A percentile compares a stretch with the other conserved stretches of the same genome.
phyloP scores from a whole-genome alignment of 2,797 vertebrate genomes.

The Paguma larvata region DNA sequence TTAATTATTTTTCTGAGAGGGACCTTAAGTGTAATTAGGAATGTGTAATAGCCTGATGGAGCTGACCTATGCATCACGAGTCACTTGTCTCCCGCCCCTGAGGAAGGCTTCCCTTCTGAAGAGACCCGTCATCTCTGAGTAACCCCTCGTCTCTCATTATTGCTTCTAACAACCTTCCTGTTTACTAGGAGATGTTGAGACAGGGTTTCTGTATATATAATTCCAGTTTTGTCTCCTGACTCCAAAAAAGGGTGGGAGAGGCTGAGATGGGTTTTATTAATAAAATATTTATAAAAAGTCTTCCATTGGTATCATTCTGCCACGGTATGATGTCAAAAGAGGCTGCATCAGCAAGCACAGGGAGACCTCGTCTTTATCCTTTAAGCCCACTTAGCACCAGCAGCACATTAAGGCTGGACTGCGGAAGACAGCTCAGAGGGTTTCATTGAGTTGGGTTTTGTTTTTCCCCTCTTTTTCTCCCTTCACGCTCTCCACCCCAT shows the following conservation, averaged over 20 bases:
- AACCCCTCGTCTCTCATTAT: background rate
- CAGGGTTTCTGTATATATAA: background rate
- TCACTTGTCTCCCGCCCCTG: background rate
- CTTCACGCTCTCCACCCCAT: background rate
- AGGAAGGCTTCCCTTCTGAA: slow-evolving; percentile 14
- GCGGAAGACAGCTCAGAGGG: background rate
- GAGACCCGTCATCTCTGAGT: background rate
- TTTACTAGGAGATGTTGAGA: background rate
- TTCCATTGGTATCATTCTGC: background rate
- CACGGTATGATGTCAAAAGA: background rate
- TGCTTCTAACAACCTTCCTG: background rate
- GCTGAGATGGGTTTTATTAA: background rate
- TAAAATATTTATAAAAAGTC: background rate
- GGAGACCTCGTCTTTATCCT: background rate
- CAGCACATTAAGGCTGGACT: background rate
- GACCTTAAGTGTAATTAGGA: slow-evolving; percentile 40
- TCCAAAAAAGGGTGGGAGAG: background rate
- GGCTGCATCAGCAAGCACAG: background rate
- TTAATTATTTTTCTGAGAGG: slow-evolving; percentile 24
- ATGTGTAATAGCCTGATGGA: background rate
- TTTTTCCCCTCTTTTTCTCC: background rate
- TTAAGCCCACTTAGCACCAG: background rate
- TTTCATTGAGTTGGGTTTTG: background rate
- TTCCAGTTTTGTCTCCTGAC: background rate
- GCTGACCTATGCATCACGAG: background rate